phyloP scores from a whole-genome alignment of 2,888 invertebrate species.

The Lycia hirtaria region DNA sequence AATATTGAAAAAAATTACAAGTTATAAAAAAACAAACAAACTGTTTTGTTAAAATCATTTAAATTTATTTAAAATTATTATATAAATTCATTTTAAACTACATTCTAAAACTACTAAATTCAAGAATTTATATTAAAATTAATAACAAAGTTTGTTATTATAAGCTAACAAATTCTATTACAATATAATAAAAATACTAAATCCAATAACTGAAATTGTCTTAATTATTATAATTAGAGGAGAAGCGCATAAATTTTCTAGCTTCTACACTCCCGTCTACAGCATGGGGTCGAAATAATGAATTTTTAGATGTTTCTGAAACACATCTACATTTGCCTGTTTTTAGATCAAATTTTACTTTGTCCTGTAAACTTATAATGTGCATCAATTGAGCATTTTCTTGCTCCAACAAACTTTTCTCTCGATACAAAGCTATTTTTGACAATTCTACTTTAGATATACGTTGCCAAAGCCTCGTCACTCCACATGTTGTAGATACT shows the following conservation, averaged over 20 bases:
- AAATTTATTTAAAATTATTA: slow-evolving; percentile 1
- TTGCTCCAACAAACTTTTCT: slow-evolving; percentile 66
- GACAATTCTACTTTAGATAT: slow-evolving; percentile 72
- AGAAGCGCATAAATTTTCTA: slow-evolving; percentile 50
- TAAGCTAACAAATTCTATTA: too few species aligned
- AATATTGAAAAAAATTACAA: too few species aligned
- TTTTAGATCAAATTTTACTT: slow-evolving; percentile 51
- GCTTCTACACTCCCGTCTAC: slow-evolving; percentile 64
- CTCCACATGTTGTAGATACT: slow-evolving; percentile 63
- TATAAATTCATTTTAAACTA: not conserved
- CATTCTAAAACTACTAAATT: not conserved
- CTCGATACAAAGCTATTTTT: slow-evolving; percentile 66
- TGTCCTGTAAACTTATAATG: slow-evolving; percentile 52
- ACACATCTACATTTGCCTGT: slow-evolving; percentile 57
- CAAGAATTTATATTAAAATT: not conserved
- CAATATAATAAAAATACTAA: too few species aligned
- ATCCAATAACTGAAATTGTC: too few species aligned
- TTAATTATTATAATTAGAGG: too few species aligned
- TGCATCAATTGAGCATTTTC: slow-evolving; percentile 64
- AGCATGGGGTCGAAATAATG: slow-evolving; percentile 53
- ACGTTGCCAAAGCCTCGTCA: slow-evolving; percentile 75
- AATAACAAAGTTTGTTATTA: slow-evolving; percentile 31
- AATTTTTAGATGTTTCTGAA: slow-evolving; percentile 28
- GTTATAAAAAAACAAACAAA: too few species aligned
- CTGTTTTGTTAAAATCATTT: not conserved